Evolutionary conservation across 2,797 vertebrate genomes (phyloP), one percentile per base, ranked within the genome.

Genomic region (Xyrichtys novacula): DNA sequence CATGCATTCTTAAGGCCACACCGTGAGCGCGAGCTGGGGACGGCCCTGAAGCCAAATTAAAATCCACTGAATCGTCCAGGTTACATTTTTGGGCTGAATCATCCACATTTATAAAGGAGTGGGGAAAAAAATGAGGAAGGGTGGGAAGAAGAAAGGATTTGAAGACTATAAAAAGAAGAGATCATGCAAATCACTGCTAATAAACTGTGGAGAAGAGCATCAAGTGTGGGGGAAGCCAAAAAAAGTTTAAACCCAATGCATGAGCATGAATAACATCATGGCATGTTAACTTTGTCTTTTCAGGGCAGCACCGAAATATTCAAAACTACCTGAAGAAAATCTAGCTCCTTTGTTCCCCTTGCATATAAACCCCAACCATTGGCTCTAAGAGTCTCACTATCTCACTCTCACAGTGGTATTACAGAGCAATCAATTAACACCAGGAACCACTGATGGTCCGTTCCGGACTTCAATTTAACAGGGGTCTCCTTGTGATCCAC

Each of bases 401-500:
- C 75, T 69, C 48, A 34, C 57, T 72, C 68, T 75, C 60, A 74
- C 52, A 69, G 69, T 57, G 20, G 68, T 61, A 65, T 72, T 77
- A 84, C 78, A 67, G 61, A 59, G 56, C 83, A 90, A 88, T 89
- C 88, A 89, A 86, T 91, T 89, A 83, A 81, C 65, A 74, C 47
- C 64, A 78, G 65, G 59, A 65, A 73, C 55, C 67, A 73, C 54
- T 78, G 75, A 86, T 83, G 71, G 78, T 65, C 80, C 48, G 76
- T 78, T 79, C 74, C 19, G 38, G 76, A 79, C 87, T 86, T 89
- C 91, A 91, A 85, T 94, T 89, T 88, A 90, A 89, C 87, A 90
- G 53, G 81, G 74, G 74, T 69, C 75, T 80, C 67, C 72, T 81
- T 79, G 74, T 58, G 54, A 78, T 80, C 71, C 88, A 83, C 83